A percentile compares a stretch with the other conserved stretches of the same genome.
Conservation (phyloP, 2,113 vertebrate species). For the Catharus fuscescens region DNA sequence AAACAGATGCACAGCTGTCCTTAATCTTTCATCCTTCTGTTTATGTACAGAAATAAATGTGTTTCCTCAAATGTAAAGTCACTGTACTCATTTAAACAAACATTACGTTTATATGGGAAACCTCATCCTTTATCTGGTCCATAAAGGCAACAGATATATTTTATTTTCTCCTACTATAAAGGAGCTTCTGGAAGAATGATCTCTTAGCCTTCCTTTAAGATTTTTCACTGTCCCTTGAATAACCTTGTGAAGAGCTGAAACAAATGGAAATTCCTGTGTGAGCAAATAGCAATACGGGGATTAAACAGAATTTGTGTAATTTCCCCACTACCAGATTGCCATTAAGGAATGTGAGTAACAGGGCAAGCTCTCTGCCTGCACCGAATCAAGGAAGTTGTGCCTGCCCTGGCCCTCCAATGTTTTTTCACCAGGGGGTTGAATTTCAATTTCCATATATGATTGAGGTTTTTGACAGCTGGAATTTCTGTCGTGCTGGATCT, state of each 20-base stretch:
- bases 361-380: background rate
- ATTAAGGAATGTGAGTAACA: constrained; percentile 1
- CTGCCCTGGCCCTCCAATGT: background rate
- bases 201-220: background rate
- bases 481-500: background rate
- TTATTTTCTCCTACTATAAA: background rate
- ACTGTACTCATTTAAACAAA: constrained; percentile 43
- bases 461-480: background rate
- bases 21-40: constrained; percentile 45
- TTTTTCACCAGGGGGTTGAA: background rate
- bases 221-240: constrained; percentile 10
- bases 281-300: background rate
- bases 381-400: background rate
- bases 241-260: constrained; percentile 8
- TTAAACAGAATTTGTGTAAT: background rate
- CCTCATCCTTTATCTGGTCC: background rate
- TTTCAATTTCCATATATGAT: constrained; percentile 22
- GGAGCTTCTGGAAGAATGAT: constrained; percentile 29
- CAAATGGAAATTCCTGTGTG: constrained; percentile 24
- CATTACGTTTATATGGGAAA: background rate
- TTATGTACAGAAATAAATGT: constrained; percentile 48
- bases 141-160: background rate
- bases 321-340: constrained; percentile 3
- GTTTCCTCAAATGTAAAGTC: constrained; percentile 45
- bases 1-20: constrained; percentile 47